Conservation (phyloP, 2,113 vertebrate genomes). For the Leucoraja erinaceus region DNA sequence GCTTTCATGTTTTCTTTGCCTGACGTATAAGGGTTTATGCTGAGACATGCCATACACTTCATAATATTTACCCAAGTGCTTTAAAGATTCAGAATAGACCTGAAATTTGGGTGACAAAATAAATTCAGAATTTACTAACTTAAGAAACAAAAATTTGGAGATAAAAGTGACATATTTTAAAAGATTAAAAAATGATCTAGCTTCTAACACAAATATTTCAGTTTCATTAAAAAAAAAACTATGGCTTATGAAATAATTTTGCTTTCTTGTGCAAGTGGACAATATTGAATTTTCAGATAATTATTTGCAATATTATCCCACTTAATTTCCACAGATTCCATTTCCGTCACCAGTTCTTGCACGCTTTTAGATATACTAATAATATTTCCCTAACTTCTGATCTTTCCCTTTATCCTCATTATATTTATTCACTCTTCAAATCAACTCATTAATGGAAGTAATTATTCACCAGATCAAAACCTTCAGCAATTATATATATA, state of each 20-base stretch:
- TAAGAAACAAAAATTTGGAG: not conserved
- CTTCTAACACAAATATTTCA: not conserved
- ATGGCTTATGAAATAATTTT: not conserved
- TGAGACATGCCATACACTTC: conserved; percentile 32
- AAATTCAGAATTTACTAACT: conserved; percentile 11
- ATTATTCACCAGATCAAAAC: not conserved
- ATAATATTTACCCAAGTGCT: conserved; percentile 26
- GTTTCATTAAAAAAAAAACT: not conserved
- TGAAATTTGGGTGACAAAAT: conserved; percentile 31
- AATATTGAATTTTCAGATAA: not conserved
- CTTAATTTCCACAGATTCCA: not conserved
- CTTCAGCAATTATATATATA: not conserved
- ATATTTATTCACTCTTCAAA: not conserved
- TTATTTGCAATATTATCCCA: not conserved
- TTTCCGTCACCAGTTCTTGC: not conserved
- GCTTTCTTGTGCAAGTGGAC: not conserved
- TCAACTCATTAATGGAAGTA: not conserved
- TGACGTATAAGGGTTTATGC: conserved; percentile 5
- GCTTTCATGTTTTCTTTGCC: conserved; percentile 37
- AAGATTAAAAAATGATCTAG: not conserved
- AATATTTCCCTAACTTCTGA: not conserved
- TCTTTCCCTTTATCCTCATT: not conserved
- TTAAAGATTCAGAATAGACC: not conserved
- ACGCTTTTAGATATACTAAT: not conserved
- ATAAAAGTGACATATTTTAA: not conserved